These are phyloP conservation scores for Harpalus rubripes DNA, from an alignment of 2,888 invertebrate genomes.

Conservation along the genomic window DNA sequence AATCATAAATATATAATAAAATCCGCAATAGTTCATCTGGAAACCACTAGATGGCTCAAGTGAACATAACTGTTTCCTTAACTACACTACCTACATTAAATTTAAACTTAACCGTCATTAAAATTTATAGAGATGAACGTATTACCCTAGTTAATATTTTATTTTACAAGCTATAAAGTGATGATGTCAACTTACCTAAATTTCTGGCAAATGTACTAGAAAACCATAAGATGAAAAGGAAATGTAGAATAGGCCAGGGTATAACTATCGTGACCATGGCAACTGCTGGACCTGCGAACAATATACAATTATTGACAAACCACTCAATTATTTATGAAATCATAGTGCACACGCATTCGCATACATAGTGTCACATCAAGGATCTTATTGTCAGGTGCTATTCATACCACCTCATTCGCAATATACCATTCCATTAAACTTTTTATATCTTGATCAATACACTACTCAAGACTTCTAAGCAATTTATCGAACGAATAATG, in stretches of 20 bases:
- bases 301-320: neutral
- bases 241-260: slow-evolving; percentile 61
- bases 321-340: neutral
- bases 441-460: neutral
- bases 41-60: slow-evolving; percentile 45
- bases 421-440: neutral
- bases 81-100: slow-evolving; percentile 49
- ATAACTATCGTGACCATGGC: slow-evolving; percentile 59
- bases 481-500: slow-evolving; percentile 3
- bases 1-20: slow-evolving; percentile 51
- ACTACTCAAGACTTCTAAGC: neutral
- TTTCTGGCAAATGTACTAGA: slow-evolving; percentile 60
- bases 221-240: slow-evolving; percentile 63
- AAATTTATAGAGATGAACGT: slow-evolving; percentile 49
- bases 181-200: slow-evolving; percentile 57
- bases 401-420: neutral
- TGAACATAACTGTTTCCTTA: slow-evolving; percentile 45
- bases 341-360: neutral
- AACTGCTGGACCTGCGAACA: slow-evolving; percentile 51
- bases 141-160: slow-evolving; percentile 48
- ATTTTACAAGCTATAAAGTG: slow-evolving; percentile 34
- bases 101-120: slow-evolving; percentile 47
- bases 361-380: slow-evolving; percentile 1
- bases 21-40: slow-evolving; percentile 45
- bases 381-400: neutral